Percentiles rank a stretch among this genome's conserved stretches.
phyloP scores from a whole-genome alignment of 2,888 invertebrate species.

The Ornithoptera priamus region DNA sequence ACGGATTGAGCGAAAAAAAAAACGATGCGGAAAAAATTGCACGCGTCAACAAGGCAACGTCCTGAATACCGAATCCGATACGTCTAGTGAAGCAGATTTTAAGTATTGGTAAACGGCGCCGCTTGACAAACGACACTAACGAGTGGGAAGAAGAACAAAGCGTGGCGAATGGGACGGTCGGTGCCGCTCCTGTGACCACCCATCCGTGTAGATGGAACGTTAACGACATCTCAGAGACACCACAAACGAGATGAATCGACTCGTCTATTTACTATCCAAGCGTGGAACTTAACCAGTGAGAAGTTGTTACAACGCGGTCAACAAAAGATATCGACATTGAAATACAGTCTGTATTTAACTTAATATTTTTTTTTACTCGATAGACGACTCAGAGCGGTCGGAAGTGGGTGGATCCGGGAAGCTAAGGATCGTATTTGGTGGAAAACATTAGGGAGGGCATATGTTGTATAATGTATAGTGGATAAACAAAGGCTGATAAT shows the following conservation, averaged over 20 bases:
- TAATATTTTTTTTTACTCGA: too few species aligned
- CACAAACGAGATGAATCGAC: conserved; percentile 19
- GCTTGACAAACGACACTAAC: conserved; percentile 29
- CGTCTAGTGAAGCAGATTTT: conserved; percentile 7
- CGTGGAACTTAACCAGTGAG: conserved; percentile 2
- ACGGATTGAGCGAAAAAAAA: background rate
- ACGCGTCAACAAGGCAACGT: background rate
- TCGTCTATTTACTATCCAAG: conserved; percentile 23
- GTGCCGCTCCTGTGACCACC: conserved; percentile 43
- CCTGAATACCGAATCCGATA: conserved; percentile 19
- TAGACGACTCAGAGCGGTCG: too few species aligned
- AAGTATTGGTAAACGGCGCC: conserved; percentile 13
- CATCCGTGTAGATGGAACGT: conserved; percentile 40
- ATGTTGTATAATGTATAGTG: too few species aligned
- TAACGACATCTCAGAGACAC: conserved; percentile 26
- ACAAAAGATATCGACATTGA: background rate
- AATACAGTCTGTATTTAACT: background rate
- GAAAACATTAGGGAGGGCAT: too few species aligned
- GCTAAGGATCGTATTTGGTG: too few species aligned
- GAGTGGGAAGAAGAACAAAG: conserved; percentile 43
- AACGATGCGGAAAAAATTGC: background rate
- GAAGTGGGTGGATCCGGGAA: too few species aligned
- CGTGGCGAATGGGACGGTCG: conserved; percentile 45
- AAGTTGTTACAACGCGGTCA: background rate
- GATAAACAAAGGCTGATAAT: too few species aligned